Conservation (phyloP, 2,113 vertebrate species). For the Zonotrichia leucophrys region DNA sequence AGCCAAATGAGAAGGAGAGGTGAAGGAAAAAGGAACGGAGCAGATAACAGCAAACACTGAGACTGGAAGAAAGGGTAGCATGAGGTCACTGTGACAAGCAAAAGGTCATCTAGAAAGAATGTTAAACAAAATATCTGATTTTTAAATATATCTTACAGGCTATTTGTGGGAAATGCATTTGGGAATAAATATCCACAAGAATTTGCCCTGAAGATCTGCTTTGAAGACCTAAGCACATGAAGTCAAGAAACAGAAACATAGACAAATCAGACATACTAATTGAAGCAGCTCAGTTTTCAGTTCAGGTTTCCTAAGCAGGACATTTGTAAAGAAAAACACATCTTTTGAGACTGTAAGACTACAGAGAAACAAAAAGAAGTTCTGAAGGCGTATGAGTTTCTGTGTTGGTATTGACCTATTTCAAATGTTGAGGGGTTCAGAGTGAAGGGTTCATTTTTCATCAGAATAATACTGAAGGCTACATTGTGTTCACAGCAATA, state of each 20-base stretch:
- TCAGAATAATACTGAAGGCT: not conserved
- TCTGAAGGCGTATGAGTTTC: not conserved
- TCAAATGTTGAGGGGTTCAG: not conserved
- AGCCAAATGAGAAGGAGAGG: not conserved
- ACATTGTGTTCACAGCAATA: not conserved
- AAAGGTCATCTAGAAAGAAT: slow-evolving; percentile 50
- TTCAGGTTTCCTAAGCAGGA: not conserved
- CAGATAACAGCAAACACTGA: not conserved
- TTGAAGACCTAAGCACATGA: slow-evolving; percentile 39
- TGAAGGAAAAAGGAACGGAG: slow-evolving; percentile 10
- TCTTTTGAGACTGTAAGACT: not conserved
- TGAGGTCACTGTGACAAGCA: not conserved
- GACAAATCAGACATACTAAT: not conserved
- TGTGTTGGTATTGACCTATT: not conserved
- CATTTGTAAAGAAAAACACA: not conserved
- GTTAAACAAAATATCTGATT: slow-evolving; percentile 57
- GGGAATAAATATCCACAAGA: slow-evolving; percentile 56
- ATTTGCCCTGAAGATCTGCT: slow-evolving; percentile 59
- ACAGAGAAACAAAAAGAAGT: not conserved
- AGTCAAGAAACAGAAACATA: not conserved
- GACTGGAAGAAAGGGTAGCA: not conserved
- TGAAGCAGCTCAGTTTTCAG: slow-evolving; percentile 8
- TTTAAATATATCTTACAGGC: slow-evolving; percentile 48
- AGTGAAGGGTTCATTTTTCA: not conserved
- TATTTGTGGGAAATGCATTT: slow-evolving; percentile 42